A percentile compares a stretch with the other conserved stretches of the same genome.
phyloP scores from a whole-genome alignment of 2,888 invertebrate species.

The Anthophora plumipes region DNA sequence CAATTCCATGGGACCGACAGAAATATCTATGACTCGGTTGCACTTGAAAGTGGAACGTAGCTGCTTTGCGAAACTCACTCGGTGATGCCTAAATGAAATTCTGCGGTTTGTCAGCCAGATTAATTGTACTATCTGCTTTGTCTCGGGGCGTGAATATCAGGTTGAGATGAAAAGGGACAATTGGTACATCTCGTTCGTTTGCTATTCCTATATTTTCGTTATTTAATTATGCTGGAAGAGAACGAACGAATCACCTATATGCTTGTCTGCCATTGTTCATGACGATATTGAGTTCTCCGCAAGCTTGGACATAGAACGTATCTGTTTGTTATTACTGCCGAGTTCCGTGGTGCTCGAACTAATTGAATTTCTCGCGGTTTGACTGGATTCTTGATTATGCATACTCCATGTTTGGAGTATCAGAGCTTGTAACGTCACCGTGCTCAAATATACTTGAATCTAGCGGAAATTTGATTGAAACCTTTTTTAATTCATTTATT shows the following conservation, averaged over 20 bases:
- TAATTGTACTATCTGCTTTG: slow-evolving; percentile 43
- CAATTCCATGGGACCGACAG: slow-evolving; percentile 18
- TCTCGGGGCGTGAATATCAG: slow-evolving; percentile 4
- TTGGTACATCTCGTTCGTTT: not conserved
- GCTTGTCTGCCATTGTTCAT: not conserved
- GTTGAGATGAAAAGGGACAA: slow-evolving; percentile 8
- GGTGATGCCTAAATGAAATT: slow-evolving; percentile 57
- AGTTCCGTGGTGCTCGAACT: not conserved
- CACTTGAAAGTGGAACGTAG: slow-evolving; percentile 32
- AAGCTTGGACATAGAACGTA: not conserved
- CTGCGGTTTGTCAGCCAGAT: slow-evolving; percentile 53
- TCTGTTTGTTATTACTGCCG: not conserved
- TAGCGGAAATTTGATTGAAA: not conserved
- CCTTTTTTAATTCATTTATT: not conserved
- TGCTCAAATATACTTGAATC: not conserved
- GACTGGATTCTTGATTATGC: slow-evolving; percentile 5
- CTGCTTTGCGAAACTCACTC: slow-evolving; percentile 11
- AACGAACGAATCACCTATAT: not conserved
- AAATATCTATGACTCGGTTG: slow-evolving; percentile 28
- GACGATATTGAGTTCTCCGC: not conserved
- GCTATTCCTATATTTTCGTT: slow-evolving; percentile 4
- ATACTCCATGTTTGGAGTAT: not conserved
- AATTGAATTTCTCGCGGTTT: slow-evolving; percentile 7
- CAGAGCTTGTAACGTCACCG: not conserved
- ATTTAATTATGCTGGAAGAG: slow-evolving; percentile 23